A percentile compares a stretch with the other conserved stretches of the same genome.
These are phyloP conservation scores for Pomatostomus ruficeps DNA, from an alignment of 2,113 vertebrate species.

Conservation along the genomic window DNA sequence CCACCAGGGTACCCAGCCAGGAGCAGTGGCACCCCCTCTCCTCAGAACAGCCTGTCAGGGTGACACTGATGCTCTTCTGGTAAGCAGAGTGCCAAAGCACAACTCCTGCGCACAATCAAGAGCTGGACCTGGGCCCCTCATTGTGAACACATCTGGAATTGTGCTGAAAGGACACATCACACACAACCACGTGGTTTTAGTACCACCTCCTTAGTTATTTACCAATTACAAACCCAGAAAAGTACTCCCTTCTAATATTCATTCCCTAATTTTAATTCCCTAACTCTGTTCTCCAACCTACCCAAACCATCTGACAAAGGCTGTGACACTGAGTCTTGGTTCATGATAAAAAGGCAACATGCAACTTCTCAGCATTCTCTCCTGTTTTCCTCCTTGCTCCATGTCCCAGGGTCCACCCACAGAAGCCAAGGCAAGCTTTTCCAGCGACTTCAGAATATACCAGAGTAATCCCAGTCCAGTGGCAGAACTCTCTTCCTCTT, in stretches of 20 bases:
- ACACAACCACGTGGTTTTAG: accelerated
- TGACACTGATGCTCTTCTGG: not conserved
- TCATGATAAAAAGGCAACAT: not conserved
- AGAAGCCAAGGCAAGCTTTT: not conserved
- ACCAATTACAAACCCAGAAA: not conserved
- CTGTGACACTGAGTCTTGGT: not conserved
- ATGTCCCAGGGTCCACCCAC: not conserved
- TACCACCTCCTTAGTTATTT: not conserved
- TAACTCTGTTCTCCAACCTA: not conserved
- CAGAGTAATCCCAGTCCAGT: not conserved
- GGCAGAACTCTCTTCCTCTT: not conserved
- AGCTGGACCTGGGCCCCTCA: not conserved
- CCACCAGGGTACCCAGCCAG: not conserved
- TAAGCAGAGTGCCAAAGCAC: not conserved
- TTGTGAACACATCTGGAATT: not conserved
- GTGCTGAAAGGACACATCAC: not conserved
- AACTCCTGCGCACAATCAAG: not conserved
- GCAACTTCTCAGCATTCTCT: not conserved
- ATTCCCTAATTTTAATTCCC: not conserved
- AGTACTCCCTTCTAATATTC: not conserved
- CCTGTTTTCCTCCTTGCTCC: not conserved
- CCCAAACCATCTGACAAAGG: not conserved
- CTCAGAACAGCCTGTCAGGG: not conserved
- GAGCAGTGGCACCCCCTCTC: not conserved
- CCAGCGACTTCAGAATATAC: not conserved